Evolutionary conservation across 2,888 invertebrate species (phyloP), one percentile per base, ranked within the genome.

Genomic region (Lampropteryx suffumata): DNA sequence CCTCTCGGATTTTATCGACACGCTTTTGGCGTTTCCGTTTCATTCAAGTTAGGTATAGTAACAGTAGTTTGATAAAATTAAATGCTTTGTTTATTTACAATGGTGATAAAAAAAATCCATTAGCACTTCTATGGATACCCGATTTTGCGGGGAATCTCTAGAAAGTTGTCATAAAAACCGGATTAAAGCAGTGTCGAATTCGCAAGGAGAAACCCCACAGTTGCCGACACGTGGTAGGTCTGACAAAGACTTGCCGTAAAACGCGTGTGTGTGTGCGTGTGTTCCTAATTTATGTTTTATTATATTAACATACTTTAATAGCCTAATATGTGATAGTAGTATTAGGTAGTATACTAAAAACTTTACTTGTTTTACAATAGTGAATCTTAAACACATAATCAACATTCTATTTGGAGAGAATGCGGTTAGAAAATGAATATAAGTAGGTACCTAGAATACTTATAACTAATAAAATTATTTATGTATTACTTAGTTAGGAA

Each of bases 121-220:
- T 79, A 81, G 82, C 87, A 84, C 83, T 84, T 82, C 67, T 86
- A 84, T 76, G 87, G 84, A 65, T 76, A 70, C 77, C 61, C 59
- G 46, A 64, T 49, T 62, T 59, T 69, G 70, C 61, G 78, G 79
- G 39, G 87, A 85, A 85, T 84, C 84, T 84, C 73, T 87, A 87
- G 84, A 84, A 87, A 85, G 82, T 82, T 72, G 73, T 76, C 73
- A 79, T 73, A 77, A 79, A 78, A 82, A 84, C 82, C 76, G 76
- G 81, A 77, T 79, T 79, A 77, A 63, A 67, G 67, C 67, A 67
- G 72, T 67, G 72, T 69, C 71, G 72, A 81, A 83, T 77, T 80
- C 69, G 77, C 76, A 65, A 70, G 36, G 67, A 59, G 69, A 73
- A 81, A 76, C 77, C 80, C 69, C 62, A 54, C 71, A 69, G 47